phyloP scores from a whole-genome alignment of 2,888 invertebrate genomes.

The Euphydryas editha region DNA sequence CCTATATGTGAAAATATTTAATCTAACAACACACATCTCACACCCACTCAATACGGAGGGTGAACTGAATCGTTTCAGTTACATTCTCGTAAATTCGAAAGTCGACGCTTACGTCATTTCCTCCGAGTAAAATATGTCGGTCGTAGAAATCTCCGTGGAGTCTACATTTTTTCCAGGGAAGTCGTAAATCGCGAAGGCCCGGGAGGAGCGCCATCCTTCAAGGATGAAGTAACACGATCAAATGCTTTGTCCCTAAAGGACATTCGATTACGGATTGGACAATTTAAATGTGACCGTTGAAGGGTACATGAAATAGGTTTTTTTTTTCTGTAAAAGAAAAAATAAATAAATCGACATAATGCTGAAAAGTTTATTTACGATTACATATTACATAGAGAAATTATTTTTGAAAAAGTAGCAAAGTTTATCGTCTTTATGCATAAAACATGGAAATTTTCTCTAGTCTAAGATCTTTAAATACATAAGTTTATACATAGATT shows the following conservation, averaged over 20 bases:
- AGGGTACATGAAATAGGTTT: conserved; percentile 16
- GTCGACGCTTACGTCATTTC: conserved; percentile 65
- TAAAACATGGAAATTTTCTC: too few species aligned
- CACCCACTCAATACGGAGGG: conserved; percentile 9
- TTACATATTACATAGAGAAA: too few species aligned
- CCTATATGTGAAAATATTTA: neutral
- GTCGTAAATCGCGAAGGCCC: conserved; percentile 57
- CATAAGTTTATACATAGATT: too few species aligned
- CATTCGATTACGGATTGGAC: conserved; percentile 21
- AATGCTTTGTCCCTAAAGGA: conserved; percentile 32
- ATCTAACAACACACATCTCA: conserved; percentile 1
- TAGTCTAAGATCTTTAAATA: too few species aligned
- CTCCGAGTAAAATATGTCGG: conserved; percentile 68
- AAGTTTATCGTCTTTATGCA: too few species aligned
- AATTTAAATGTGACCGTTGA: conserved; percentile 11
- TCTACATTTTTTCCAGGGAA: conserved; percentile 63
- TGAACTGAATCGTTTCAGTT: conserved; percentile 29
- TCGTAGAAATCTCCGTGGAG: conserved; percentile 67
- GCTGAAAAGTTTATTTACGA: neutral
- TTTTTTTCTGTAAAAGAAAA: neutral
- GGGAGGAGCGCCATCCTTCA: conserved; percentile 35
- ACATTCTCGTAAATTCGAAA: conserved; percentile 57
- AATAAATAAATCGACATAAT: neutral
- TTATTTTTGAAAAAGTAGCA: too few species aligned
- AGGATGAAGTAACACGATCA: conserved; percentile 27